Percentiles rank a stretch among this genome's conserved stretches.
Evolutionary conservation across 2,888 invertebrate genomes (phyloP).

Genomic region (Drosophila peninsularis): DNA sequence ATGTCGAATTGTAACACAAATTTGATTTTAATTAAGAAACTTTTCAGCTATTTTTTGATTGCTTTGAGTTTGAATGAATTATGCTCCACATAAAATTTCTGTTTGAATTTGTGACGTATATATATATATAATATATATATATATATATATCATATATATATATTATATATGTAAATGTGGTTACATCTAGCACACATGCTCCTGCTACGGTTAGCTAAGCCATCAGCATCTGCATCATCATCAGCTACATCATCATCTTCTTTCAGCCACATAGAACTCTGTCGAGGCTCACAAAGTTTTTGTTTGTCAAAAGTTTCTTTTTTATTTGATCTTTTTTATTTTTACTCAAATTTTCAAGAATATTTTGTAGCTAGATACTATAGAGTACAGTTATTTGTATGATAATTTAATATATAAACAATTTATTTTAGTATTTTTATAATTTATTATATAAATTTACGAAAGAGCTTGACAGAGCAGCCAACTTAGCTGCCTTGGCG

Average conservation of each 20-base stretch:
- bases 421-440: no score
- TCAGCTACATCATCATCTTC: conserved; percentile 2
- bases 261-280: conserved; percentile 14
- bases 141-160: background rate
- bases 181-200: conserved; percentile 3
- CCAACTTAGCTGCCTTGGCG: no score
- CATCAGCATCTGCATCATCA: conserved; percentile 13
- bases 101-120: background rate
- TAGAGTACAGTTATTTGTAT: no score
- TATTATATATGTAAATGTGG: background rate
- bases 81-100: conserved; percentile 23
- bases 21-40: conserved; percentile 58
- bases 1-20: conserved; percentile 43
- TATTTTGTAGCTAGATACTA: no score
- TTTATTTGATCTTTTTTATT: background rate
- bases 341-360: conserved; percentile 7
- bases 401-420: no score
- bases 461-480: no score
- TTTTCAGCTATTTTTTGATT: conserved; percentile 20
- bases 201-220: conserved; percentile 5
- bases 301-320: background rate
- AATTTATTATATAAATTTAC: no score
- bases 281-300: conserved; percentile 1
- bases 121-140: background rate
- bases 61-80: conserved; percentile 24